A percentile compares a stretch with the other conserved stretches of the same genome.
These are phyloP conservation scores for Periplaneta americana DNA, from an alignment of 1,140 invertebrate species.

Conservation along the genomic window DNA sequence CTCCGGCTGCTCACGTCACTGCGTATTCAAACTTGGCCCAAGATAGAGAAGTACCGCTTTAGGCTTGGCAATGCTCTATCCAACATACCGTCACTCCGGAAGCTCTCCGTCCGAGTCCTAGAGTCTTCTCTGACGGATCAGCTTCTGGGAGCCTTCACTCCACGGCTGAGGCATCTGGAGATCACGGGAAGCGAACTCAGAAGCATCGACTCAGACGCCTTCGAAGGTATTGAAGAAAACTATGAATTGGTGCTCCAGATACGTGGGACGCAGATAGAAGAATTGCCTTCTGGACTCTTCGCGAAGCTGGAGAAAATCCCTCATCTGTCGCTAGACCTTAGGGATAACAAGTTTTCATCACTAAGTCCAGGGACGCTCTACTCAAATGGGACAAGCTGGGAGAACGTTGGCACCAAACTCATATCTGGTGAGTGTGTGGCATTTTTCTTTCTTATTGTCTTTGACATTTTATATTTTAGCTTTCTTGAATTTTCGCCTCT, in stretches of 20 bases:
- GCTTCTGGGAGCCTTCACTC: conserved; percentile 60
- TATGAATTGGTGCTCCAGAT: conserved; percentile 69
- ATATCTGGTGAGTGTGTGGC: conserved; percentile 64
- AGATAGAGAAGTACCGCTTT: conserved; percentile 51
- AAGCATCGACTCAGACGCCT: conserved; percentile 62
- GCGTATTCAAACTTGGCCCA: conserved; percentile 57
- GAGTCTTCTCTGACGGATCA: conserved; percentile 65
- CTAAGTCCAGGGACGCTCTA: conserved; percentile 78
- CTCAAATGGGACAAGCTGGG: conserved; percentile 76
- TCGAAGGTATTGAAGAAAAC: conserved; percentile 41
- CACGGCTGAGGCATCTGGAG: conserved; percentile 69
- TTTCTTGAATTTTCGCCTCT: too few species aligned
- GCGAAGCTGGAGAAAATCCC: conserved; percentile 67
- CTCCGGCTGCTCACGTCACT: conserved; percentile 53
- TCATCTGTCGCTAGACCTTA: conserved; percentile 74
- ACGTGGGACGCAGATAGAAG: conserved; percentile 64
- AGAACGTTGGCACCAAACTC: conserved; percentile 73
- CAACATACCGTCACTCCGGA: conserved; percentile 49
- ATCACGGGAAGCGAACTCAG: conserved; percentile 68
- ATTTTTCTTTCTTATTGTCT: too few species aligned
- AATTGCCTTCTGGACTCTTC: conserved; percentile 72
- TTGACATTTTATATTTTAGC: too few species aligned
- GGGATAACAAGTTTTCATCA: conserved; percentile 72
- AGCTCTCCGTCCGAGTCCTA: conserved; percentile 61
- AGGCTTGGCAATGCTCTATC: conserved; percentile 52